These are phyloP conservation scores for Aphis gossypii DNA, from an alignment of 1,140 invertebrate genomes.

Conservation along the genomic window DNA sequence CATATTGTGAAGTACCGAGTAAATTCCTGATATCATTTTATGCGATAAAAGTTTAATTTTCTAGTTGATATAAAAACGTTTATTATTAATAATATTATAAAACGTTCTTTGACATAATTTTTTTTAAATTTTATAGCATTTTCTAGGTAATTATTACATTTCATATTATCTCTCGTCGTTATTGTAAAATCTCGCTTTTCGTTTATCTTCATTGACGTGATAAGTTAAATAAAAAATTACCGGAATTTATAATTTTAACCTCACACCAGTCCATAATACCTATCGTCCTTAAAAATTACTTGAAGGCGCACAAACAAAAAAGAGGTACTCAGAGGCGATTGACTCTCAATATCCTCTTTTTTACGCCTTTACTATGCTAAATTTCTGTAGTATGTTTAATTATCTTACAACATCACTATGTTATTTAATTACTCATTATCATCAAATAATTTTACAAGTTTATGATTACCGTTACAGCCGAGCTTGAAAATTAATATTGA, in stretches of 20 bases:
- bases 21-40: not conserved
- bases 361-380: not conserved
- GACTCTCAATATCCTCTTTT: not conserved
- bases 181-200: not conserved
- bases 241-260: not conserved
- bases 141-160: too few species aligned
- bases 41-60: not conserved
- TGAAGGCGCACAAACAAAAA: not conserved
- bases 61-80: not conserved
- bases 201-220: not conserved
- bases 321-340: not conserved
- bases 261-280: not conserved
- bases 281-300: not conserved
- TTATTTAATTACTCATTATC: not conserved
- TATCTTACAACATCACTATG: not conserved
- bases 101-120: too few species aligned
- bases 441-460: not conserved
- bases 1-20: not conserved
- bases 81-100: too few species aligned
- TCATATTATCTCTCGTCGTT: not conserved
- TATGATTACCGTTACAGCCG: not conserved
- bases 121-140: too few species aligned
- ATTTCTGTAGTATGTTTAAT: not conserved
- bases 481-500: not conserved
- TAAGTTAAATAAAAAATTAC: not conserved